Evolutionary conservation across 2,797 vertebrate genomes (phyloP).

Genomic region (Syngnathus rostellatus): DNA sequence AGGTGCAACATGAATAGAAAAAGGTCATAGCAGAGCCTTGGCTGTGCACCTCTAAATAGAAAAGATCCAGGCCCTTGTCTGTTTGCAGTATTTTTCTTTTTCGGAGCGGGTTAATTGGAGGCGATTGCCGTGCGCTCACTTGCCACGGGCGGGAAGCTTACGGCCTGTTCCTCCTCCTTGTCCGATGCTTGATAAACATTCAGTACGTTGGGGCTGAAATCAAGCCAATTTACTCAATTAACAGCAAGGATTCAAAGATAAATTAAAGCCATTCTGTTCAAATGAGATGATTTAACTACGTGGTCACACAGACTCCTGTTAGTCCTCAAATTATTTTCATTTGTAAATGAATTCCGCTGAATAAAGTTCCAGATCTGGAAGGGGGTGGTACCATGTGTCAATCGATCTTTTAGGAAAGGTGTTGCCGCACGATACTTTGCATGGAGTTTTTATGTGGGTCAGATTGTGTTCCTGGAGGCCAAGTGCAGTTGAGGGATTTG

Average conservation of each 20-base stretch:
- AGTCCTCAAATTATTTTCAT: slow-evolving; percentile 5
- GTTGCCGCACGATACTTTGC: slow-evolving; percentile 31
- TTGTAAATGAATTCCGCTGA: background rate
- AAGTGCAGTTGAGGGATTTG: slow-evolving; percentile 61
- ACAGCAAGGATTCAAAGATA: slow-evolving; percentile 14
- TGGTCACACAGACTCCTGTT: slow-evolving; percentile 21
- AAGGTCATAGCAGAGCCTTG: slow-evolving; percentile 37
- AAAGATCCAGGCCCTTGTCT: slow-evolving; percentile 53
- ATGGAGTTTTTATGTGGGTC: slow-evolving; percentile 65
- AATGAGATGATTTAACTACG: slow-evolving; percentile 22
- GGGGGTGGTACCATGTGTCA: slow-evolving; percentile 8
- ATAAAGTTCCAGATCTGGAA: background rate
- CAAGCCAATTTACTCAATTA: slow-evolving; percentile 30
- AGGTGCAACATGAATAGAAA: slow-evolving; percentile 47
- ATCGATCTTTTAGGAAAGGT: slow-evolving; percentile 38
- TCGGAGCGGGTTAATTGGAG: slow-evolving; percentile 57
- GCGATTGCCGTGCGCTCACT: slow-evolving; percentile 44
- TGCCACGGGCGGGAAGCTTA: slow-evolving; percentile 48
- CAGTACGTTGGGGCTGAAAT: slow-evolving; percentile 32
- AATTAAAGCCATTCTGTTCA: slow-evolving; percentile 28
- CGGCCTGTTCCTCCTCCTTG: slow-evolving; percentile 41
- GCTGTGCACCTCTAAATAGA: slow-evolving; percentile 58
- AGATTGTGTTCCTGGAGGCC: slow-evolving; percentile 63
- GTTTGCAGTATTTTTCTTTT: slow-evolving; percentile 27
- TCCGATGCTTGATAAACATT: background rate